Base-by-base conservation (phyloP, 2,888 invertebrate species). In the Drosophila meridionalis region DNA sequence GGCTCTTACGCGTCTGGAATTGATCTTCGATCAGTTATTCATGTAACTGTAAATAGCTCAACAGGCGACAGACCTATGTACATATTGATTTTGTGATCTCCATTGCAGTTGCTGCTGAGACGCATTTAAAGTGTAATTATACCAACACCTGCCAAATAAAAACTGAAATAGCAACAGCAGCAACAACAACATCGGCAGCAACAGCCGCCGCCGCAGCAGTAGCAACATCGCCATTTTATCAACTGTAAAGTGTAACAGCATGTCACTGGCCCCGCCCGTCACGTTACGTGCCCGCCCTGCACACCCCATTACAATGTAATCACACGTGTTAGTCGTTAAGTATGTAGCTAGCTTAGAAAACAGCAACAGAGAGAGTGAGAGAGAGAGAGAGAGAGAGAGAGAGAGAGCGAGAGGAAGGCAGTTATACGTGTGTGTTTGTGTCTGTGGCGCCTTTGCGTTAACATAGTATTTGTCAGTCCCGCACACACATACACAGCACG, bases 311-410 rank as follows among this genome's bases (percentile, higher is more conserved):
- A 86, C 86, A 78, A 66, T 88, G 87, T 88, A 78, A 66, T 56
- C 66, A 70, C 83, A 83, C 89, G 83, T 83, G 89, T 85, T 87
- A 74, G 63, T 74, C 47, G 71, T 83, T 78, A 73, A 83, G 86
- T 77, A 71, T 79, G 68, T 66, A 67, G 47, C 59, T 73, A 65
- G 47, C 59, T 68, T 57, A 58, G 52, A 20, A 9, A 34, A 8
- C 26, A 42, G 20, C 3, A 12, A 36, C 38, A 32, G 43, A 14
- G 20, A 5, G 30, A 20, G 20, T 38, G 55, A 36, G 38, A 28
- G 28, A 43, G 48, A 36, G 34, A 40, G n/a, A 4, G 20, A 34
- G 34, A 32, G 34, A 14, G 20, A 5, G 34, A n/a, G 28, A 38
- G 48, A 36, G 38, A 42, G 38, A 14, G 38, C 4, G 14, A 14